Conservation (phyloP, 1,140 invertebrate species). For the Stenopsyche tienmushanensis region DNA sequence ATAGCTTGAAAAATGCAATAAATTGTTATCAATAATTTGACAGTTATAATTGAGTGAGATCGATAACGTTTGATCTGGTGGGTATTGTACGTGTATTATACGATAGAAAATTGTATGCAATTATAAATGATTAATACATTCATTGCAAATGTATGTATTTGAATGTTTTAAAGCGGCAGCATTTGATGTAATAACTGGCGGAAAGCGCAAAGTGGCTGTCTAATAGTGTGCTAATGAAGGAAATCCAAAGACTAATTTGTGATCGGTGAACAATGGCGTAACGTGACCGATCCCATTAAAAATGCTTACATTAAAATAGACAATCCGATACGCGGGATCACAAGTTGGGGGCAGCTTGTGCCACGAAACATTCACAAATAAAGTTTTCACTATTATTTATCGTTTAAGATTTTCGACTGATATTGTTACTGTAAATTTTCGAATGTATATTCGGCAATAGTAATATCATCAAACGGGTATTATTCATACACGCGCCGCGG, state of each 20-base stretch:
- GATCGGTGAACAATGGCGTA: constrained; percentile 12
- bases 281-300: constrained; percentile 31
- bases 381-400: constrained; percentile 36
- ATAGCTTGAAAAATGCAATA: too few relatives aligned
- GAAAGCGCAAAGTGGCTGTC: not conserved
- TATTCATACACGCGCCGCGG: too few relatives aligned
- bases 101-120: too few relatives aligned
- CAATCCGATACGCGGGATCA: not conserved
- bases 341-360: not conserved
- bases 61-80: too few relatives aligned
- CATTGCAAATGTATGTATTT: too few relatives aligned
- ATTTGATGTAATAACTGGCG: too few relatives aligned
- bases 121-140: too few relatives aligned
- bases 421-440: constrained; percentile 29
- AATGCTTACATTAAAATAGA: constrained; percentile 25
- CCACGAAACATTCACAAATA: constrained; percentile 27
- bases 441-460: constrained; percentile 27
- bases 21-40: too few relatives aligned
- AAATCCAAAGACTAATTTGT: not conserved
- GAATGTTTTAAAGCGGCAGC: too few relatives aligned
- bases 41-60: too few relatives aligned
- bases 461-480: constrained; percentile 13
- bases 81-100: too few relatives aligned
- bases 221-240: constrained; percentile 5
- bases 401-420: constrained; percentile 31